These are phyloP conservation scores for Trichosurus vulpecula DNA, from an alignment of 2,797 vertebrate genomes.

Conservation along the genomic window DNA sequence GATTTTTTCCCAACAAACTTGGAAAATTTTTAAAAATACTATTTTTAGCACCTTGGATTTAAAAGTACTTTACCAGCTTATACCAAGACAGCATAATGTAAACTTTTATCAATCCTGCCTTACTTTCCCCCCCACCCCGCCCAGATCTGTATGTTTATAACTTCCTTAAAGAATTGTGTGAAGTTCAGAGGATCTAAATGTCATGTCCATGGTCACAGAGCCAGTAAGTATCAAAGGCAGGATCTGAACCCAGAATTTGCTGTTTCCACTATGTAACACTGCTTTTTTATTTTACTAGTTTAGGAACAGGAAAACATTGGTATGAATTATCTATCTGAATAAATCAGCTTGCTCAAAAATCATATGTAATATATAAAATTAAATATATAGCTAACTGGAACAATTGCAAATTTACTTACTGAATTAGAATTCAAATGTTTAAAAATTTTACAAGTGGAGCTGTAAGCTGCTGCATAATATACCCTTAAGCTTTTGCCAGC, in stretches of 20 bases:
- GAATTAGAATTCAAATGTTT: too few relatives aligned
- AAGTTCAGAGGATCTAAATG: not conserved
- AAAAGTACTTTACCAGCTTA: not conserved
- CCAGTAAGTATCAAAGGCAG: not conserved
- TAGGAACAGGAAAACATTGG: not conserved
- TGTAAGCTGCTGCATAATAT: too few relatives aligned
- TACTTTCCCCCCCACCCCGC: not conserved
- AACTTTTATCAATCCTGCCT: not conserved
- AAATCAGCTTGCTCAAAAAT: too few relatives aligned
- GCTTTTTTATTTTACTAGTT: not conserved
- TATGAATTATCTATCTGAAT: too few relatives aligned
- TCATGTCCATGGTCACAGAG: not conserved
- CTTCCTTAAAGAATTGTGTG: not conserved
- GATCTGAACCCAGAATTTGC: not conserved
- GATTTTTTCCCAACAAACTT: too few relatives aligned
- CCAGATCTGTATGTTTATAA: not conserved
- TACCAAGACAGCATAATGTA: not conserved
- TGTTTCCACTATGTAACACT: not conserved
- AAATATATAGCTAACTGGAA: too few relatives aligned
- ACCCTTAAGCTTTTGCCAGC: too few relatives aligned
- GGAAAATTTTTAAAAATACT: too few relatives aligned
- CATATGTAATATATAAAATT: too few relatives aligned
- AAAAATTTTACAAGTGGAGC: too few relatives aligned
- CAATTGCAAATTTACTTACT: too few relatives aligned
- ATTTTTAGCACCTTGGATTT: not conserved